A percentile compares a stretch with the other conserved stretches of the same genome.
Conservation (phyloP, 2,888 invertebrate species). For the Xestia xanthographa region DNA sequence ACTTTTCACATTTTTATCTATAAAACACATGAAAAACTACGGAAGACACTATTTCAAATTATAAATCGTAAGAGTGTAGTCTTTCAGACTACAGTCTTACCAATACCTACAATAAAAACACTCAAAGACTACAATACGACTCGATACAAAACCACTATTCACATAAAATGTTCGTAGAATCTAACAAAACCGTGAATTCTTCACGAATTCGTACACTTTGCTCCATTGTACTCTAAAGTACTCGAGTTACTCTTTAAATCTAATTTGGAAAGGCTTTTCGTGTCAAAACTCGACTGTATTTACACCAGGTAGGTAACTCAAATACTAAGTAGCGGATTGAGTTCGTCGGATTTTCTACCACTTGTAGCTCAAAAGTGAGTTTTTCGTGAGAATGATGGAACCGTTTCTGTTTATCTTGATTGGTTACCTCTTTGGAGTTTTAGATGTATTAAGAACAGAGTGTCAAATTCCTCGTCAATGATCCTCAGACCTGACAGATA, state of each 20-base stretch:
- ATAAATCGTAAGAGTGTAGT: not conserved
- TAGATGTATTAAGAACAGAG: not conserved
- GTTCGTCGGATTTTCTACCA: slow-evolving; percentile 44
- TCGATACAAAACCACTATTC: slow-evolving; percentile 32
- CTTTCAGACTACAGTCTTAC: not conserved
- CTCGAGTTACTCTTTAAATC: slow-evolving; percentile 68
- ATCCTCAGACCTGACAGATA: not conserved
- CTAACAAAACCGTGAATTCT: slow-evolving; percentile 32
- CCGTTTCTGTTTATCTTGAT: not conserved
- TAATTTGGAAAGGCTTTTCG: slow-evolving; percentile 75
- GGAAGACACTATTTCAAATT: not conserved
- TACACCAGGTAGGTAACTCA: slow-evolving; percentile 61
- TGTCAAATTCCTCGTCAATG: not conserved
- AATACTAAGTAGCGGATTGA: slow-evolving; percentile 59
- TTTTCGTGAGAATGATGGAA: not conserved
- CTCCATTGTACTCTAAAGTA: slow-evolving; percentile 46
- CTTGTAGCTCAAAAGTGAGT: slow-evolving; percentile 26
- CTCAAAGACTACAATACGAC: slow-evolving; percentile 19
- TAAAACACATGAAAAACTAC: not conserved
- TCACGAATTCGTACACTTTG: slow-evolving; percentile 27
- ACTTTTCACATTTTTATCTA: not conserved
- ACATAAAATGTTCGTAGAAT: slow-evolving; percentile 22
- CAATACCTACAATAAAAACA: not conserved
- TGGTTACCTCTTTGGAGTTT: not conserved
- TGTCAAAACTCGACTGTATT: slow-evolving; percentile 67